Conservation (phyloP, 2,888 invertebrate species). For the Pheosia tremula region DNA sequence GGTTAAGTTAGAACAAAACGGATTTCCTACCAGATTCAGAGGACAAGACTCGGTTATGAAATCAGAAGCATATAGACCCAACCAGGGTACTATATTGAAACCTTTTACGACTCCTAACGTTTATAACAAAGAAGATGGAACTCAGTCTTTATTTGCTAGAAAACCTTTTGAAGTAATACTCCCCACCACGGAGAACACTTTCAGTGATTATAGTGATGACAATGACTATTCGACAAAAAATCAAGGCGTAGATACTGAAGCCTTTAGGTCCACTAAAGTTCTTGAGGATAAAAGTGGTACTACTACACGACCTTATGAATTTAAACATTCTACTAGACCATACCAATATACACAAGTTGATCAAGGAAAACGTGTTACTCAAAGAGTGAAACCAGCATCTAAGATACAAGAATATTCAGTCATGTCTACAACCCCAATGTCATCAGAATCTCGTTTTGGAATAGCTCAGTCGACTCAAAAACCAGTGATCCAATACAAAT, state of each 20-base stretch:
- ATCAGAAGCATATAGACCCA: conserved; percentile 6
- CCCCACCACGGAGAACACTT: conserved; percentile 10
- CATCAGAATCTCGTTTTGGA: conserved; percentile 28
- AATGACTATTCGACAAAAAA: conserved; percentile 13
- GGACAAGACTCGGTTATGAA: conserved; percentile 8
- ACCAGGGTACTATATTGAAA: conserved; percentile 12
- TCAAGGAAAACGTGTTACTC: conserved; percentile 5
- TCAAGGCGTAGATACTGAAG: conserved; percentile 9
- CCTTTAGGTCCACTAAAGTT: conserved; percentile 3
- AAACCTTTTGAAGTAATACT: conserved; percentile 23
- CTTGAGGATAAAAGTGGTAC: neutral
- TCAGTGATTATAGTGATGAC: conserved; percentile 24
- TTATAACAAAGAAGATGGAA: conserved; percentile 10
- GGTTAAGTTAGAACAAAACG: conserved; percentile 14
- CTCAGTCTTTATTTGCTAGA: conserved; percentile 13
- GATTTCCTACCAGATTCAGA: conserved; percentile 25
- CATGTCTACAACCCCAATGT: conserved; percentile 35
- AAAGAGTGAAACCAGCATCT: conserved; percentile 14
- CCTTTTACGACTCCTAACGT: conserved; percentile 29
- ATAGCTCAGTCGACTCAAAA: conserved; percentile 4
- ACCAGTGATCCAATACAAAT: conserved; percentile 4
- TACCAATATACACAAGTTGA: conserved; percentile 5
- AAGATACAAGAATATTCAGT: conserved; percentile 8
- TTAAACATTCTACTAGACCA: conserved; percentile 11
- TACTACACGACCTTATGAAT: conserved; percentile 10